Evolutionary conservation across 2,113 vertebrate genomes (phyloP).

Genomic region (Microtus oregoni): DNA sequence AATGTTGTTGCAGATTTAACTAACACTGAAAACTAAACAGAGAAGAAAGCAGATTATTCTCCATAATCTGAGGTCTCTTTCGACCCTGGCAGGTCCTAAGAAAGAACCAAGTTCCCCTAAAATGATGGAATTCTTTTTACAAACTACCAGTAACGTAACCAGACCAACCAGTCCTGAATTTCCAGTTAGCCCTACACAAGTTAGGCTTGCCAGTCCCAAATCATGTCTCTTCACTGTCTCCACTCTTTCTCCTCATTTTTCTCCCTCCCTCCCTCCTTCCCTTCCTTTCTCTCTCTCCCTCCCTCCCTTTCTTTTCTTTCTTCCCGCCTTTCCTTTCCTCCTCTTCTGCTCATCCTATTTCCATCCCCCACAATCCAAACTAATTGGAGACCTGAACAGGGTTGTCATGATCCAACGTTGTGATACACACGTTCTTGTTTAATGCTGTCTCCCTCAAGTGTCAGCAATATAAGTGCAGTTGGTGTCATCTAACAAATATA

Average conservation of each 20-base stretch:
- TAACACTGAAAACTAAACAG: conserved; percentile 16
- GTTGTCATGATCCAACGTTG: neutral
- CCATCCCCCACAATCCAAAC: neutral
- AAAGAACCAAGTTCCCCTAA: neutral
- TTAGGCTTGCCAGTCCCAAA: neutral
- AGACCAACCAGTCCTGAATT: neutral
- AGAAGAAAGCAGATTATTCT: neutral
- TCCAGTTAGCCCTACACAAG: neutral
- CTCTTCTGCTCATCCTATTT: neutral
- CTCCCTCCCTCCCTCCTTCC: fast-evolving
- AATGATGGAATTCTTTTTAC: neutral
- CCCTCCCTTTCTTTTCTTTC: too few relatives aligned
- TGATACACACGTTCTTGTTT: neutral
- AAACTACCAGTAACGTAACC: neutral
- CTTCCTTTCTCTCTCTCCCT: fast-evolving
- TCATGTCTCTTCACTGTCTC: neutral
- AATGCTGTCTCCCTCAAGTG: neutral
- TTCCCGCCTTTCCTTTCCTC: neutral
- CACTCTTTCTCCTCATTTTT: fast-evolving
- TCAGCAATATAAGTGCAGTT: neutral
- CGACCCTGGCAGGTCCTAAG: too few relatives aligned
- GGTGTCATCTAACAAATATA: neutral
- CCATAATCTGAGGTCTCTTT: neutral
- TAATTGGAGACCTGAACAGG: neutral
- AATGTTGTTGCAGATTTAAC: neutral